Percentiles rank a stretch among this genome's conserved stretches.
phyloP scores from a whole-genome alignment of 2,797 vertebrate genomes.

The Margarornis squamiger region DNA sequence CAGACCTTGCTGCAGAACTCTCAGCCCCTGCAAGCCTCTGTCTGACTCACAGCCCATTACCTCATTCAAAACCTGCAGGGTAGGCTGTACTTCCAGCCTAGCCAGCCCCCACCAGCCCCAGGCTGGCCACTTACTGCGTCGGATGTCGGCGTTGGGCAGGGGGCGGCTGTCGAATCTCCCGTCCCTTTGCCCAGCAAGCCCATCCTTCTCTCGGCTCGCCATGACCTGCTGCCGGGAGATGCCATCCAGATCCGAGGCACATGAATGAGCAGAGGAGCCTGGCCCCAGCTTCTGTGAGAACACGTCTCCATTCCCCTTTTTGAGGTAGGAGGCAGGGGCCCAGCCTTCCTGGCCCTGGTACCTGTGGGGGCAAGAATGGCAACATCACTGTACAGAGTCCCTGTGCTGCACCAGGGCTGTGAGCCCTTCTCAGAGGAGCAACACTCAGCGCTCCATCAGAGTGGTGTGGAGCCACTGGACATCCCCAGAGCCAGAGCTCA shows the following conservation, averaged over 20 bases:
- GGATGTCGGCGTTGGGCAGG: constrained; percentile 59
- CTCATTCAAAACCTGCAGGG: not conserved
- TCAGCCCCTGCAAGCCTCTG: not conserved
- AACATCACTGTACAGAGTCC: not conserved
- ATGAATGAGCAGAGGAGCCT: constrained; percentile 79
- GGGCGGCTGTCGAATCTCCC: constrained; percentile 61
- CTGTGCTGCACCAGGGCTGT: rapidly evolving
- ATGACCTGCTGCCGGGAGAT: constrained; percentile 80
- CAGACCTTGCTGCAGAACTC: not conserved
- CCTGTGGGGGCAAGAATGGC: constrained; percentile 68
- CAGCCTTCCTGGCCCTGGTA: constrained; percentile 95
- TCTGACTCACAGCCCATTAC: rapidly evolving
- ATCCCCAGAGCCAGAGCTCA: not conserved
- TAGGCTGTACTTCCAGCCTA: not conserved
- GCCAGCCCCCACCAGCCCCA: not conserved
- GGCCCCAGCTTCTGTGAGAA: constrained; percentile 83
- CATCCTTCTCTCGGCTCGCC: constrained; percentile 77
- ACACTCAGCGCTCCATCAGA: rapidly evolving
- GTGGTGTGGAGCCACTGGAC: not conserved
- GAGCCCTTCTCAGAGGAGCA: rapidly evolving
- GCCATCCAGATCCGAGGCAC: constrained; percentile 88
- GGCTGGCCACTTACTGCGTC: constrained; percentile 77
- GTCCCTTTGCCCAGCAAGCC: constrained; percentile 69
- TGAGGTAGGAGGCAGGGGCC: constrained; percentile 97
- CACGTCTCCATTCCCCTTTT: constrained; percentile 84